Evolutionary conservation across 2,113 vertebrate species (phyloP).

Genomic region (Athene cunicularia): DNA sequence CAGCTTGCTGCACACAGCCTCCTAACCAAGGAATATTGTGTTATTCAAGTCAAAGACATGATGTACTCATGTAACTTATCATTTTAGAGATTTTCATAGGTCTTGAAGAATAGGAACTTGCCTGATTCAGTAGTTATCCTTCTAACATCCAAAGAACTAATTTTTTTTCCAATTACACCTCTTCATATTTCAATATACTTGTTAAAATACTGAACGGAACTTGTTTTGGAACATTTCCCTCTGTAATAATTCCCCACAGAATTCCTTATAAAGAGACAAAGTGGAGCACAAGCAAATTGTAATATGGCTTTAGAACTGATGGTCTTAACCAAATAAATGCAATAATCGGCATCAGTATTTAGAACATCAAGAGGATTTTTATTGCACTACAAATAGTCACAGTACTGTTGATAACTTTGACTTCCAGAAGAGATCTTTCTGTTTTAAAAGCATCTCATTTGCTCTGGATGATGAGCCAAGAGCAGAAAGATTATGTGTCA

Average conservation of each 20-base stretch:
- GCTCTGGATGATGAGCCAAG: neutral
- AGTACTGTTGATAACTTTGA: neutral
- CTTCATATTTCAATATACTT: neutral
- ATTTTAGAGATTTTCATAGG: neutral
- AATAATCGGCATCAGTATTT: neutral
- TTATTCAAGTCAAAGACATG: neutral
- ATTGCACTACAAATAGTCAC: neutral
- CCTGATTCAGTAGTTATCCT: neutral
- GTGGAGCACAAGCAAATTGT: neutral
- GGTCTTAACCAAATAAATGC: neutral
- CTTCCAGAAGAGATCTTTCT: neutral
- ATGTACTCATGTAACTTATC: neutral
- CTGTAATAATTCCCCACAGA: neutral
- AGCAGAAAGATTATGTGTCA: neutral
- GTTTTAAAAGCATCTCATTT: neutral
- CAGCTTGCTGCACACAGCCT: neutral
- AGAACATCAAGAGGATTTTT: neutral
- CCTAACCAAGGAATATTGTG: neutral
- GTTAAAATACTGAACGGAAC: neutral
- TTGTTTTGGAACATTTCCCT: neutral
- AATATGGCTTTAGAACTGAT: neutral
- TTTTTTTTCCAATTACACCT: neutral
- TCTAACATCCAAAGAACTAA: neutral
- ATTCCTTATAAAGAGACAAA: neutral
- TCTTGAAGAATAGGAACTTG: neutral